Percentiles rank a stretch among this genome's conserved stretches.
Conservation (phyloP, 1,140 invertebrate species). For the Patella vulgata region DNA sequence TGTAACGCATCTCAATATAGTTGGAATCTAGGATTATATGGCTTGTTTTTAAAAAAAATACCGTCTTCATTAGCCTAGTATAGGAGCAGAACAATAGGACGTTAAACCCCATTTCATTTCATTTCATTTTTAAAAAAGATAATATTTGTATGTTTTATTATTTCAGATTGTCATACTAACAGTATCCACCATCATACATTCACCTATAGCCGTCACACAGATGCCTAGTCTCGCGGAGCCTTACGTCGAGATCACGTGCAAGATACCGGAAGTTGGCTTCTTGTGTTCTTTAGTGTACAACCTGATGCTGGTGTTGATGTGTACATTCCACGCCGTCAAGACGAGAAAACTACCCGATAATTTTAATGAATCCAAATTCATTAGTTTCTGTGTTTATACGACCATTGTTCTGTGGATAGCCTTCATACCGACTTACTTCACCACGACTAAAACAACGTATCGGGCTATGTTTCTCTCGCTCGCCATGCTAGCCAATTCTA, state of each 20-base stretch:
- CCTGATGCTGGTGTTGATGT: constrained; percentile 84
- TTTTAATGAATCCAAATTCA: constrained; percentile 52
- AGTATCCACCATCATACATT: constrained; percentile 8
- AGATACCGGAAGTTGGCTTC: constrained; percentile 21
- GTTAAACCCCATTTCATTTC: too few relatives aligned
- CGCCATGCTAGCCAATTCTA: constrained; percentile 39
- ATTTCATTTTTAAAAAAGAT: too few relatives aligned
- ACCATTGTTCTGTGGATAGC: constrained; percentile 51
- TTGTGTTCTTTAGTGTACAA: constrained; percentile 77
- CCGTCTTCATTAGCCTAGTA: too few relatives aligned
- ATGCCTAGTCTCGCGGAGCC: constrained; percentile 9
- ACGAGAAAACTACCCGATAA: constrained; percentile 51
- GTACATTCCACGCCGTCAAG: constrained; percentile 88
- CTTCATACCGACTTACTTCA: constrained; percentile 50
- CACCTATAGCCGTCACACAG: constrained; percentile 2
- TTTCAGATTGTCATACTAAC: constrained; percentile 1
- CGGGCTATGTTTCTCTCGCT: constrained; percentile 33
- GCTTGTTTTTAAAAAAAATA: too few relatives aligned
- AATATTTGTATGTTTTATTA: too few relatives aligned
- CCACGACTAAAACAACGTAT: constrained; percentile 28
- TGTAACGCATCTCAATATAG: too few relatives aligned
- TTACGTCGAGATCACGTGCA: constrained; percentile 24
- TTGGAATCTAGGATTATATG: too few relatives aligned
- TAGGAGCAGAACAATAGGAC: too few relatives aligned
- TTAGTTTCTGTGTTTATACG: constrained; percentile 48